These are phyloP conservation scores for Leucosticte australis DNA, from an alignment of 2,113 vertebrate genomes.

Conservation along the genomic window DNA sequence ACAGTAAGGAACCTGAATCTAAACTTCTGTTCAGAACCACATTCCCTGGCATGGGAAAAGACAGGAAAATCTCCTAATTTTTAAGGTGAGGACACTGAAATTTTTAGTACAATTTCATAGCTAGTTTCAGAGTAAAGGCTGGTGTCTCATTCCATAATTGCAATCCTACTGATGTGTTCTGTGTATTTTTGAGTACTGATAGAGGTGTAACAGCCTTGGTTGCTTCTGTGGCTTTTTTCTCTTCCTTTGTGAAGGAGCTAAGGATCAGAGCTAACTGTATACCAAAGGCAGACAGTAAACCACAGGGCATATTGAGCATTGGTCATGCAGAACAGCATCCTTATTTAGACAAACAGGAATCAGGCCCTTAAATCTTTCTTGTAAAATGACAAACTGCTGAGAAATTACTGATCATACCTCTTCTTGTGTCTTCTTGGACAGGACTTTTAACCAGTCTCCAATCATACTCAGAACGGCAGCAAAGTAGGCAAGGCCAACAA, in stretches of 20 bases:
- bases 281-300: not conserved
- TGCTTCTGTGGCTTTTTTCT: not conserved
- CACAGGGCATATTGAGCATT: not conserved
- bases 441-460: slow-evolving; percentile 91
- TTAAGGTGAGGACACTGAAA: not conserved
- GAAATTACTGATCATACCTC: slow-evolving; percentile 79
- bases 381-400: not conserved
- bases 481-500: slow-evolving; percentile 94
- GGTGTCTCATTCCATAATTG: not conserved
- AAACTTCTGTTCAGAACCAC: not conserved
- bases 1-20: not conserved
- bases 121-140: not conserved
- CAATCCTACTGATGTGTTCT: not conserved
- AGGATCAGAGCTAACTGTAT: not conserved
- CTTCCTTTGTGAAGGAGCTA: not conserved
- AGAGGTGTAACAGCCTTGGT: not conserved
- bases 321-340: not conserved
- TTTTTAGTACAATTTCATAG: not conserved
- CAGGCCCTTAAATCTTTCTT: not conserved
- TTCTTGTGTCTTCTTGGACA: slow-evolving; percentile 94
- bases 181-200: not conserved
- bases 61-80: not conserved
- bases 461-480: slow-evolving; percentile 97
- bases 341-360: not conserved
- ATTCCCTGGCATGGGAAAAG: not conserved